A percentile compares a stretch with the other conserved stretches of the same genome.
phyloP scores from a whole-genome alignment of 2,888 invertebrate species.

The Acheta domesticus region DNA sequence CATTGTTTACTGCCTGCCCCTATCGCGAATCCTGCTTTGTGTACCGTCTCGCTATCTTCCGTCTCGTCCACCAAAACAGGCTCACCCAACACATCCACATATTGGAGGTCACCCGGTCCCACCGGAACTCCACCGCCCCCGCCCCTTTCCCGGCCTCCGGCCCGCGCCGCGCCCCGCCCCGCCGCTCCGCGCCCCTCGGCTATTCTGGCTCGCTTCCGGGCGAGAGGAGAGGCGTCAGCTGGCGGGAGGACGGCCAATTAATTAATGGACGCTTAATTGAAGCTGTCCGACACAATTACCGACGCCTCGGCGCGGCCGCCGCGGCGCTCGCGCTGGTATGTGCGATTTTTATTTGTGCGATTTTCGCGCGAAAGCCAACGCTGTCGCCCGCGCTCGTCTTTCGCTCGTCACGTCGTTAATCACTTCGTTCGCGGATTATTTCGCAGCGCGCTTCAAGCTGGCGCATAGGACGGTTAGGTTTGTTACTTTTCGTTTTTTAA shows the following conservation, averaged over 20 bases:
- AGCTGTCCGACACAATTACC: constrained; percentile 18
- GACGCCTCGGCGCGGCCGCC: neutral
- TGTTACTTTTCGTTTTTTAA: no score
- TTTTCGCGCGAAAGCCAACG: neutral
- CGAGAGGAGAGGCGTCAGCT: neutral
- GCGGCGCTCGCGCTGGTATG: neutral
- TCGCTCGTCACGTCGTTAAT: no score
- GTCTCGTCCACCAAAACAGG: no score
- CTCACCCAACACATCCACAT: no score
- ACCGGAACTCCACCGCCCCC: neutral
- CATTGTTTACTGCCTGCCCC: no score
- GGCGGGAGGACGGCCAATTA: neutral
- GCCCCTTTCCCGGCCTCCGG: neutral
- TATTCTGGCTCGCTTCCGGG: neutral
- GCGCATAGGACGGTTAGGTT: no score
- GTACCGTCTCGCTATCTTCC: no score
- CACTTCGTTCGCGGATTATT: no score
- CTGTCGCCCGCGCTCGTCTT: no score
- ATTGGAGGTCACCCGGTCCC: no score
- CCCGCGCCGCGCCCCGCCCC: neutral
- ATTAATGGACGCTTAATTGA: constrained; percentile 11
- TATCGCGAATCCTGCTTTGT: no score
- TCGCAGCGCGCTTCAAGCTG: no score
- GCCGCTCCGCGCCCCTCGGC: neutral
- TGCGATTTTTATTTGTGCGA: neutral